These are phyloP conservation scores for Yponomeuta malinellus DNA, from an alignment of 2,888 invertebrate genomes.

Conservation along the genomic window DNA sequence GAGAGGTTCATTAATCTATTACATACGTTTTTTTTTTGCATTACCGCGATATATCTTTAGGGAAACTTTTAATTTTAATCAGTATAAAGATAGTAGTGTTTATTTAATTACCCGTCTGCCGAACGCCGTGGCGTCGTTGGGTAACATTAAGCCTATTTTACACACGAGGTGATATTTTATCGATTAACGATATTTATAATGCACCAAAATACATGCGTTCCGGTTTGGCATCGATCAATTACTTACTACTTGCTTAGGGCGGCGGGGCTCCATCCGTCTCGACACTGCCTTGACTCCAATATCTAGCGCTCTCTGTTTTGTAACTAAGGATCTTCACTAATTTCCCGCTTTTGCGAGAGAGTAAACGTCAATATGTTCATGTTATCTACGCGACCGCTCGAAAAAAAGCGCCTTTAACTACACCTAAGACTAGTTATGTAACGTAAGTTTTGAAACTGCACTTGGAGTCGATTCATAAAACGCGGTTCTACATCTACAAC, in stretches of 20 bases:
- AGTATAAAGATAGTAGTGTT: conserved; percentile 58
- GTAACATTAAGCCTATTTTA: conserved; percentile 58
- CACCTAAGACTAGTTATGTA: no score
- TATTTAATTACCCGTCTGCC: conserved; percentile 36
- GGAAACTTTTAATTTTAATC: conserved; percentile 59
- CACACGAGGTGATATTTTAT: conserved; percentile 61
- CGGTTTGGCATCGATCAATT: conserved; percentile 70
- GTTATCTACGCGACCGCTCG: no score
- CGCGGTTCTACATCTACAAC: neutral
- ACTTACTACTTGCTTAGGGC: conserved; percentile 32
- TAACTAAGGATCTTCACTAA: neutral
- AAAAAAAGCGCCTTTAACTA: no score
- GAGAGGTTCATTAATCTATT: conserved; percentile 68
- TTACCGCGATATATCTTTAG: conserved; percentile 64
- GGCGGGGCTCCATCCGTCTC: neutral
- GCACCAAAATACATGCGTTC: conserved; percentile 61
- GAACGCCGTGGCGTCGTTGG: conserved; percentile 32
- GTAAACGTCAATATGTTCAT: no score
- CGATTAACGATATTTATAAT: conserved; percentile 49
- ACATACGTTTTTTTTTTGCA: conserved; percentile 50
- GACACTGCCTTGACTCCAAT: neutral
- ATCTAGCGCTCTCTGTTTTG: neutral
- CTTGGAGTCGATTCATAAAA: neutral
- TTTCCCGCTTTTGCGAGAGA: no score
- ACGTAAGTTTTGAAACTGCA: neutral